Evolutionary conservation across 1,140 invertebrate genomes (phyloP), one percentile per base, ranked within the genome.

Genomic region (Drosophila neocordata): DNA sequence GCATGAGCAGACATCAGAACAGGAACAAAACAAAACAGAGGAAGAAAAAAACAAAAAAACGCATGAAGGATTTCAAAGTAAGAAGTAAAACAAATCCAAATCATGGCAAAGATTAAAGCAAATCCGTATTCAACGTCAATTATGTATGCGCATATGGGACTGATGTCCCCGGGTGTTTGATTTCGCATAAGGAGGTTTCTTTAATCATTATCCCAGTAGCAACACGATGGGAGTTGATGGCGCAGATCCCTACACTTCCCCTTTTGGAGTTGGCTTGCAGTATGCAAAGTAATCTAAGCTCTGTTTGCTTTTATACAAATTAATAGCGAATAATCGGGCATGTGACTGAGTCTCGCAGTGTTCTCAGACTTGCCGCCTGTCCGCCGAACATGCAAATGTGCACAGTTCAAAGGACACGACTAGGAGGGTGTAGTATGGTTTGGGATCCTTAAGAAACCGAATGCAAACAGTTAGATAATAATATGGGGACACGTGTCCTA

Each of bases 221-320:
- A 20, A 48, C n/a, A n/a, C n/a, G n/a, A n/a, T n/a, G 9, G 41
- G 15, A 11, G 41, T 9, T 5, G 13, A 6, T 31, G 27, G 8
- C 35, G 9, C 58, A 9, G 13, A 8, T 48, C 44, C 22, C 22
- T 24, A 31, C 13, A 57, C 35, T 37, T 63, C 41, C 56, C 41
- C 56, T 62, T 53, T 51, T 65, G 60, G 59, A 52, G 61, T 35
- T 34, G 59, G 31, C 56, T 38, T 74, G 60, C 62, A 44, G 65
- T 69, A 65, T 69, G 51, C 65, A 69, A 56, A 51, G 62, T 56
- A 73, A 77, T 77, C 70, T 69, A 22, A 59, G 63, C 51, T 63
- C 27, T 75, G 67, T 77, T 77, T 77, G 75, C 75, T 71, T 71
- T 77, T 66, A 67, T 66, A 75, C 68, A 75, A 77, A 75, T 77